Evolutionary conservation across 2,113 vertebrate genomes (phyloP).

Genomic region (Zosterops pallidus): DNA sequence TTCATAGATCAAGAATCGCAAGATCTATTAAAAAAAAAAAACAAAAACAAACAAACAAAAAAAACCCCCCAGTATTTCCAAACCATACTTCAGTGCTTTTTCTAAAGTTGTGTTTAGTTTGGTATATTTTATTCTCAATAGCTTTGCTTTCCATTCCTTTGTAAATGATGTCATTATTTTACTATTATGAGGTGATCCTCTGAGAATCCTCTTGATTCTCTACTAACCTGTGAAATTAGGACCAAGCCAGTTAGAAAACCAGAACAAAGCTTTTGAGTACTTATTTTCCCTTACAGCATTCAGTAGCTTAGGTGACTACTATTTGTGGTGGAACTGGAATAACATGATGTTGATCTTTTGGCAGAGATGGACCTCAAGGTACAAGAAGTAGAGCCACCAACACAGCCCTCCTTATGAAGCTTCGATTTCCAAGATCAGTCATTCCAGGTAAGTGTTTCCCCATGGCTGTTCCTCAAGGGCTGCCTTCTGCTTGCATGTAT

Average conservation of each 20-base stretch:
- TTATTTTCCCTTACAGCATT: neutral
- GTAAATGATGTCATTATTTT: neutral
- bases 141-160: neutral
- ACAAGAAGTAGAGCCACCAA: neutral
- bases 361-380: neutral
- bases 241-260: neutral
- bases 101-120: neutral
- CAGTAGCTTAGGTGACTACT: neutral
- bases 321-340: neutral
- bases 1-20: neutral
- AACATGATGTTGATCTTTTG: neutral
- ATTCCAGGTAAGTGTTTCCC: neutral
- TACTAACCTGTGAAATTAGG: neutral
- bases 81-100: neutral
- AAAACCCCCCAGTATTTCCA: neutral
- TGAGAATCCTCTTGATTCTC: neutral
- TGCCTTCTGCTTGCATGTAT: neutral
- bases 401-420: neutral
- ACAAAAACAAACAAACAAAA: too few relatives aligned
- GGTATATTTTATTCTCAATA: neutral
- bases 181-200: neutral
- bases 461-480: neutral
- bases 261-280: neutral
- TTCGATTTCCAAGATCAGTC: neutral
- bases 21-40: neutral